Evolutionary conservation across 2,797 vertebrate genomes (phyloP), one percentile per base, ranked within the genome.

Genomic region (Falco columbarius): DNA sequence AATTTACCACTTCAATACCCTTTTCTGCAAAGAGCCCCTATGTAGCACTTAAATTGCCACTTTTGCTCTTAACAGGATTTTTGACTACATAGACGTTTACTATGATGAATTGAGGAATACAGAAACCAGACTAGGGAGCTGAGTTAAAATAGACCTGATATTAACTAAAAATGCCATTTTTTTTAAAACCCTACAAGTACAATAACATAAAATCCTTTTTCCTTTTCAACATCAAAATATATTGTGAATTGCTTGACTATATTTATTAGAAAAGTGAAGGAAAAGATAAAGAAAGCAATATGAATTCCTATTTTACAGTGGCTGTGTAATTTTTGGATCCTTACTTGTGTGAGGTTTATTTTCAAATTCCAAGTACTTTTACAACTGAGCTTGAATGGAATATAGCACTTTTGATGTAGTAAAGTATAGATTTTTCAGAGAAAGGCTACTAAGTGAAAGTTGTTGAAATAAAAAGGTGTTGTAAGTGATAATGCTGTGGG

Each of bases 361-460:
- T 93, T 86, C 32, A 84, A 47, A 81, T 89, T 93, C 17, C 6
- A 65, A 58, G 30, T 79, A 47, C 6, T 86, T 86, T 72, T 81
- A 58, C 24, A 58, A n/a, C 20, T 62, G 26, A 86, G 27, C 13
- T 68, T 68, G 29, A 52, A 42, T 26, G 36, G 32, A 61, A 29
- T 73, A 34, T 34, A 75, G 8, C 16, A 27, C 21, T 72, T 55
- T 56, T 36, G 29, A 76, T 22, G 17, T 14, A 34, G 18, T 32
- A 32, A 80, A 65, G 12, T 16, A 9, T 3, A 49, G n/a, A n/a
- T 81, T 91, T 91, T 91, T 70, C 30, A 59, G 62, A 54, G 71
- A 23, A 40, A 88, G 27, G 19, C 7, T 73, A 18, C 47, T n/a
- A 16, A 36, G 11, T 47, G 20, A 52, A 86, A 36, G 30, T 52